phyloP scores from a whole-genome alignment of 1,140 invertebrate species.

The Saccostrea glomerata region DNA sequence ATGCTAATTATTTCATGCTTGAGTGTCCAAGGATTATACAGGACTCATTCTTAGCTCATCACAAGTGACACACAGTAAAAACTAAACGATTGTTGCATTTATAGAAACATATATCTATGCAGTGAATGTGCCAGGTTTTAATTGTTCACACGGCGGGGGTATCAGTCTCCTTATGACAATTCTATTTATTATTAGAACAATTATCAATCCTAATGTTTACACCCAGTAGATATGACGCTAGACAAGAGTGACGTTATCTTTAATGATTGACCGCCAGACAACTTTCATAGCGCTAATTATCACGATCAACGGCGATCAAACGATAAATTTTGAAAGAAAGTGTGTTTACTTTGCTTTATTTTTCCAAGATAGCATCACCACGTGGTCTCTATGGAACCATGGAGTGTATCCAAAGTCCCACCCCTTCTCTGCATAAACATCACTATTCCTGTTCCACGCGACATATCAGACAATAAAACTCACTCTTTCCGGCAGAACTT shows the following conservation, averaged over 20 bases:
- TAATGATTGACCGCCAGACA: neutral
- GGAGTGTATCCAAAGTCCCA: neutral
- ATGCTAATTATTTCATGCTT: too few relatives aligned
- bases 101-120: too few relatives aligned
- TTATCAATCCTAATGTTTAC: too few relatives aligned
- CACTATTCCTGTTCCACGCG: neutral
- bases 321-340: neutral
- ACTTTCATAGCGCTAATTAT: constrained; percentile 19
- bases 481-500: neutral
- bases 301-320: neutral
- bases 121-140: too few relatives aligned
- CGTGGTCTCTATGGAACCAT: neutral
- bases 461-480: neutral
- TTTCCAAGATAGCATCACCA: neutral
- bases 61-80: too few relatives aligned
- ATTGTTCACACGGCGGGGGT: too few relatives aligned
- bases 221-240: neutral
- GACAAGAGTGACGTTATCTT: neutral
- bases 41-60: too few relatives aligned
- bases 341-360: neutral
- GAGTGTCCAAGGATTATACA: too few relatives aligned
- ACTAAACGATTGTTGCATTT: too few relatives aligned
- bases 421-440: neutral
- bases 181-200: too few relatives aligned
- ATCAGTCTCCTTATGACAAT: too few relatives aligned